These are phyloP conservation scores for Papilio dardanus DNA, from an alignment of 1,140 invertebrate species.

Conservation along the genomic window DNA sequence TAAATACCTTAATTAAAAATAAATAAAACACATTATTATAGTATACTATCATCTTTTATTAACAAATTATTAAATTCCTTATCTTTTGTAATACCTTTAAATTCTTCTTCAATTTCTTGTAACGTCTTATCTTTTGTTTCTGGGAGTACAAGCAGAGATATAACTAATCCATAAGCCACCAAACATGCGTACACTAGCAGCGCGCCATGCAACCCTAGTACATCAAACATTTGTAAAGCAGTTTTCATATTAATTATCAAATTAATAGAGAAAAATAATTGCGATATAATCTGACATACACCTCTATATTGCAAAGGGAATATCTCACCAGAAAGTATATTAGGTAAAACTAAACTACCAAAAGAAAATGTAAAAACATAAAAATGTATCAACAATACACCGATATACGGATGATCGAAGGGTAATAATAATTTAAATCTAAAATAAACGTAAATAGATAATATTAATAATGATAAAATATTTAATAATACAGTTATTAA, in stretches of 20 bases:
- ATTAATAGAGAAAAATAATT: conserved; percentile 3
- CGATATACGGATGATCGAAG: conserved; percentile 39
- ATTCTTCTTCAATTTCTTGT: neutral
- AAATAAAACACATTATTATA: too few species aligned
- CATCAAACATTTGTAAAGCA: neutral
- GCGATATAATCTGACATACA: neutral
- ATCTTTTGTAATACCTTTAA: neutral
- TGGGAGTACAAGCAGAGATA: neutral
- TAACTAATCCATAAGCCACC: neutral
- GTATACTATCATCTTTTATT: too few species aligned
- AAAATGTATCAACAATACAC: conserved; percentile 39
- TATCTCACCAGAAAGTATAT: conserved; percentile 44
- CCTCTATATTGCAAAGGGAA: conserved; percentile 42
- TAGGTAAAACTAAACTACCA: conserved; percentile 19
- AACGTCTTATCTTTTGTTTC: neutral
- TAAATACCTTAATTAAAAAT: too few species aligned
- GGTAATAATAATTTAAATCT: conserved; percentile 31
- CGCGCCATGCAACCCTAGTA: neutral
- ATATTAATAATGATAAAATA: conserved; percentile 28
- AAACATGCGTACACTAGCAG: neutral
- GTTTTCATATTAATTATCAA: conserved; percentile 3
- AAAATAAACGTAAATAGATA: conserved; percentile 34
- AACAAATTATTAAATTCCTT: neutral
- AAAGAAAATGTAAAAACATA: conserved; percentile 30
- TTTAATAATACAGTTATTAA: conserved; percentile 35